Evolutionary conservation across 2,113 vertebrate genomes (phyloP).

Genomic region (Takifugu bimaculatus): DNA sequence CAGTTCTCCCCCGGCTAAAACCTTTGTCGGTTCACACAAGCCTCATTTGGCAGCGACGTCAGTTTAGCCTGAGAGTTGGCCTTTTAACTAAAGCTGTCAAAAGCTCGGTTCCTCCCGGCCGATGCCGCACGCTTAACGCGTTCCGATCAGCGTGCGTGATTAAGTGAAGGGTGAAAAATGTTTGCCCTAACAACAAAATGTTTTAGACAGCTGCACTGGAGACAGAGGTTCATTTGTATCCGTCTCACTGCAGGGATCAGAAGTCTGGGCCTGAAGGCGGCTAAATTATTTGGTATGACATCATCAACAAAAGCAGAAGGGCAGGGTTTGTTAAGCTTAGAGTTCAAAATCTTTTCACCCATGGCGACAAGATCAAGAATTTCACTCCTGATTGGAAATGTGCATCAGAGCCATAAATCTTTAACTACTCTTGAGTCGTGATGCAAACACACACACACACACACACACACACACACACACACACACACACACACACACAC

Average conservation of each 20-base stretch:
- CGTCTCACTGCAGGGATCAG: constrained; percentile 4
- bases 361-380: too few species aligned
- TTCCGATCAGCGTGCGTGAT: neutral
- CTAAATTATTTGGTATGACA: constrained; percentile 11
- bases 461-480: neutral
- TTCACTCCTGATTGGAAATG: constrained; percentile 1
- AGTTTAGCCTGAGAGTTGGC: constrained; percentile 26
- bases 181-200: neutral
- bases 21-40: constrained; percentile 48
- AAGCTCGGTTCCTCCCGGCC: neutral
- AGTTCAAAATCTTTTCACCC: too few species aligned
- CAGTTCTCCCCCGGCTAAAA: constrained; percentile 48
- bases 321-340: too few species aligned
- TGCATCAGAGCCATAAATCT: constrained; percentile 19
- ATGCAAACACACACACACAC: constrained; percentile 1
- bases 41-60: constrained; percentile 42
- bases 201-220: constrained; percentile 7
- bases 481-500: neutral
- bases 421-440: neutral
- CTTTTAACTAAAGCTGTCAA: constrained; percentile 17
- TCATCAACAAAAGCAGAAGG: constrained; percentile 3
- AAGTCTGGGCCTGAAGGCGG: neutral
- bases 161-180: accelerated
- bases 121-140: neutral
- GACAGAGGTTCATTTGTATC: constrained; percentile 10